Conservation (phyloP, 1,140 invertebrate species). For the Agrypnia vestita region DNA sequence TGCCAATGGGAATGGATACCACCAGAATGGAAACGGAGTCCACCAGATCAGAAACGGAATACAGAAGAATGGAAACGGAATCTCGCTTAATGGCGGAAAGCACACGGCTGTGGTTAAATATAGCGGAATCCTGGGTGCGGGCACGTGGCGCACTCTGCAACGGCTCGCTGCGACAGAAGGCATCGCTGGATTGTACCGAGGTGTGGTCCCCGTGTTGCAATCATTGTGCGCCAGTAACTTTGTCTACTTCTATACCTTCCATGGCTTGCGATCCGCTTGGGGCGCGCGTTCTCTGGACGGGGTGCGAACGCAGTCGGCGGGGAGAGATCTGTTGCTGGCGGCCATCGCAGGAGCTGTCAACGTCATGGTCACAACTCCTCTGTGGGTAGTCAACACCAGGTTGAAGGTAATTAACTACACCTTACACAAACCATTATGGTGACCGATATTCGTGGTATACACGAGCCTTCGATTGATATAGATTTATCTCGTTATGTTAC, state of each 20-base stretch:
- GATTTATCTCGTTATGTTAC: not conserved
- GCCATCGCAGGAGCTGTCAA: constrained; percentile 87
- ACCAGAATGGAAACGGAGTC: constrained; percentile 20
- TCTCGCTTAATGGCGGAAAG: constrained; percentile 4
- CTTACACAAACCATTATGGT: not conserved
- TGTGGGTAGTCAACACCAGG: constrained; percentile 94
- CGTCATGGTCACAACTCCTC: constrained; percentile 87
- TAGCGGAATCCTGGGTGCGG: constrained; percentile 11
- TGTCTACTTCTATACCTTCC: constrained; percentile 94
- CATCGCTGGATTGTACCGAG: constrained; percentile 83
- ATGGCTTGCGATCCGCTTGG: constrained; percentile 82
- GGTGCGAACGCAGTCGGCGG: constrained; percentile 73
- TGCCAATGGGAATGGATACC: constrained; percentile 22
- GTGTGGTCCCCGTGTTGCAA: constrained; percentile 86
- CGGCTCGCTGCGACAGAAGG: constrained; percentile 82
- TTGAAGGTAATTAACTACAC: constrained; percentile 77
- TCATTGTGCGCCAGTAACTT: constrained; percentile 92
- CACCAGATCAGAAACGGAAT: constrained; percentile 6
- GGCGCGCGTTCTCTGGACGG: constrained; percentile 50
- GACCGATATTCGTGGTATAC: too few relatives aligned
- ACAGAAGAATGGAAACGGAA: constrained; percentile 9
- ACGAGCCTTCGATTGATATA: not conserved
- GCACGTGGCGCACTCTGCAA: constrained; percentile 73
- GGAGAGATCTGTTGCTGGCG: constrained; percentile 85
- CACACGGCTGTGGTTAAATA: constrained; percentile 16